A percentile compares a stretch with the other conserved stretches of the same genome.
Conservation (phyloP, 2,888 invertebrate species). For the Cyclophora albipunctata region DNA sequence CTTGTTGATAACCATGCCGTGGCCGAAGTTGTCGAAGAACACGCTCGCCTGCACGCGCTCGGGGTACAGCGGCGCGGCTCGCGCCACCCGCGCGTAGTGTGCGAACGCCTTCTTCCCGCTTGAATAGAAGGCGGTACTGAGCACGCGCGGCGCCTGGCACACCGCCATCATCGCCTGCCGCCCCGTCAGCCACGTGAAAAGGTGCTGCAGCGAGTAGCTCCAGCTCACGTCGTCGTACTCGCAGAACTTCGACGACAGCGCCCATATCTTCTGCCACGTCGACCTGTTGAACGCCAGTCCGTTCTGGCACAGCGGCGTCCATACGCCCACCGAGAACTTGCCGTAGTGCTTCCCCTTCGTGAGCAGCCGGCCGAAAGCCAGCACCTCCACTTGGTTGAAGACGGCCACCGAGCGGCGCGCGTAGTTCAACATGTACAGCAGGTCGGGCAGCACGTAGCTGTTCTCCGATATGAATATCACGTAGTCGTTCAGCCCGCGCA, state of each 20-base stretch:
- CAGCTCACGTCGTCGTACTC: constrained; percentile 39
- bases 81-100: constrained; percentile 5
- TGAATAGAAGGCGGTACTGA: constrained; percentile 20
- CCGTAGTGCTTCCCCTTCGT: constrained; percentile 20
- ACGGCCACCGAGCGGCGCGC: constrained; percentile 19
- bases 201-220: constrained; percentile 38
- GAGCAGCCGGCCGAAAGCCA: constrained; percentile 33
- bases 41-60: constrained; percentile 18
- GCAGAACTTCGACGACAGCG: constrained; percentile 28
- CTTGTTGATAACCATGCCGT: constrained; percentile 19
- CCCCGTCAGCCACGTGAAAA: constrained; percentile 21
- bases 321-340: constrained; percentile 30
- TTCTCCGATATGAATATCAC: constrained; percentile 40
- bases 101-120: constrained; percentile 15
- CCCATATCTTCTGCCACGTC: constrained; percentile 30
- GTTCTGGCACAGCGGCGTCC: constrained; percentile 34
- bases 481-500: constrained; percentile 18
- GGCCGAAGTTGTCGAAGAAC: constrained; percentile 15
- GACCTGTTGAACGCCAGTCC: constrained; percentile 41
- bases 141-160: constrained; percentile 29
- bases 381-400: constrained; percentile 26
- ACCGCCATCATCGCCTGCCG: constrained; percentile 29
- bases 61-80: constrained; percentile 24
- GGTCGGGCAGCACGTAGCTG: constrained; percentile 37
- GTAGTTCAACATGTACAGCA: constrained; percentile 32